Evolutionary conservation across 2,888 invertebrate species (phyloP).

Genomic region (Thecophora atra): DNA sequence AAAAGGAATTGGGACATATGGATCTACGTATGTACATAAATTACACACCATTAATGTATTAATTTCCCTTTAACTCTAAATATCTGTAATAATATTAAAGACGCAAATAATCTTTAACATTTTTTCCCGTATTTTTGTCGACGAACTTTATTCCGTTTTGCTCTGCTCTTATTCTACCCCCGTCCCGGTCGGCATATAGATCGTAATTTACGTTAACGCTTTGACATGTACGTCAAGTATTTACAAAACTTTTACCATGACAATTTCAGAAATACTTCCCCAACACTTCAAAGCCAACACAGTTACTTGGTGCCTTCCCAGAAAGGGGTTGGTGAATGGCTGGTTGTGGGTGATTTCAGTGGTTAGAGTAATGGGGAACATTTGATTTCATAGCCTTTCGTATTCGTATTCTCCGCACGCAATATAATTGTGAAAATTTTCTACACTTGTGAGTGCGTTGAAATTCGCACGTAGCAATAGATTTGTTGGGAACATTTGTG

Average conservation of each 20-base stretch:
- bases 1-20: too few relatives aligned
- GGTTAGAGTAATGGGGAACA: background rate
- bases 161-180: background rate
- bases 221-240: conserved; percentile 27
- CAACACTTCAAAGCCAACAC: background rate
- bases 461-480: conserved; percentile 25
- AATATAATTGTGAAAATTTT: conserved; percentile 23
- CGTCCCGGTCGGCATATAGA: background rate
- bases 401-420: conserved; percentile 23
- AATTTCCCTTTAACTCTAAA: too few relatives aligned
- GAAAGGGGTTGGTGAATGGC: background rate
- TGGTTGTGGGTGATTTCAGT: background rate
- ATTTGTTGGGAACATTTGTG: conserved; percentile 26
- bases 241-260: conserved; percentile 16
- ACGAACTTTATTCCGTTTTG: background rate
- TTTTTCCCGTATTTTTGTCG: background rate
- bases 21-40: too few relatives aligned
- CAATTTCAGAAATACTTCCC: conserved; percentile 16
- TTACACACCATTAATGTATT: too few relatives aligned
- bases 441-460: background rate
- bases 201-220: conserved; percentile 6
- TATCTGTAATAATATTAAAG: too few relatives aligned
- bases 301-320: background rate
- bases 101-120: too few relatives aligned
- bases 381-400: background rate